Evolutionary conservation across 2,113 vertebrate species (phyloP), one percentile per base, ranked within the genome.

Genomic region (Loxodonta africana): DNA sequence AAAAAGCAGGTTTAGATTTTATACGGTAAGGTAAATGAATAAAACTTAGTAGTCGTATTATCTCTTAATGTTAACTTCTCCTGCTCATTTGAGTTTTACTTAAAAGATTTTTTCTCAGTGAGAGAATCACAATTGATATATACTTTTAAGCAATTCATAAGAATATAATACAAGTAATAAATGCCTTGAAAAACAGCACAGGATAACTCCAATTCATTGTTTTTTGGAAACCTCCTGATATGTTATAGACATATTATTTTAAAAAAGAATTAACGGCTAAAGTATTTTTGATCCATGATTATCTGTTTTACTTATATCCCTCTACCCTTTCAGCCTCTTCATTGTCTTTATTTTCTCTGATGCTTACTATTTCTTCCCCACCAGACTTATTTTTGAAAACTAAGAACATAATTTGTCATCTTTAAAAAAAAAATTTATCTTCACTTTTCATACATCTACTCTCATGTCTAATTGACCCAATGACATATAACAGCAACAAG

Each of bases 1-100:
- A 97, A 98, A 98, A 97, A 73, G 25, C 97, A 83, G 2, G 0
- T 77, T 98, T 97, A 95, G 62, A 90, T 97, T 98, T 96, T 94
- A 97, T 94, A 44, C 95, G 86, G 41, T 97, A 93, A 98, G 76
- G 92, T 12, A 98, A 81, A 95, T 93, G 77, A 96, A 96, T 93
- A 90, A 96, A 96, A 97, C 71, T 83, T 53, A 60, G 2, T 46
- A 77, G 76, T 90, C 95, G 60, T 92, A 91, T 95, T 98, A 97
- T 7, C 0, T 37, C 48, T 48, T 48, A n/a, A 76, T 92, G 23
- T 62, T 85, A 97, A 95, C 5, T 26, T 98, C 48, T 26, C 98
- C 48, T 94, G 95, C 41, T 96, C 93, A 94, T 57, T 48, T 67
- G 6, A 51, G 0, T 96, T 46, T 92, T 96, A 88, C 83, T 57